Base-by-base conservation (phyloP, 2,113 vertebrate species). In the Corythaixoides concolor region DNA sequence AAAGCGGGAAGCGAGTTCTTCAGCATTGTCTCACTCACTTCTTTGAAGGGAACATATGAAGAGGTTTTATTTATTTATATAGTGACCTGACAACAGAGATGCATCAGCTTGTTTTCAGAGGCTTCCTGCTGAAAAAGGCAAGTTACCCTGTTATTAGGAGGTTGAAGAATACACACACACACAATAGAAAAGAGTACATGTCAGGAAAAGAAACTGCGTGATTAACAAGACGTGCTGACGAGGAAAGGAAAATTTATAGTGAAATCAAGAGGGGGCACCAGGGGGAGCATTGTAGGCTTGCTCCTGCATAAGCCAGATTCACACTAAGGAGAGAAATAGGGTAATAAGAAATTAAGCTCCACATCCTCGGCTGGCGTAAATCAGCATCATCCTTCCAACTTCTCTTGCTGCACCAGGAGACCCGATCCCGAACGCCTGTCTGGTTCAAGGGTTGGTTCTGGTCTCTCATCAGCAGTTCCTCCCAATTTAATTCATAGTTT, bases 41-140 rank as follows among this genome's bases (percentile, higher is more conserved):
- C 85, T 93, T 89, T 78, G 59, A 96, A 95, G 90, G 52, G 69
- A 88, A 95, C 88, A 55, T 32, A 83, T 30, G 55, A 77, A 66
- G 26, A 92, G 74, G 69, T 86, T 94, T 95, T 87, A 83, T 85
- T 92, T 97, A 93, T 90, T 98, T 97, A 96, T 96, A 96, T 60
- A 91, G 81, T 27, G 32, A 96, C 84, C 84, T 96, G 93, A 95
- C 95, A 97, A 79, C 16, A 4, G 39, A 94, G 85, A 95, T 74
- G 88, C 84, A 95, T 91, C 94, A 76, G 95, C 91, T 88, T 97
- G 94, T 93, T 97, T 97, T 76, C 75, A 89, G 93, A 95, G 47
- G 60, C 92, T 94, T 95, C 93, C 94, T 96, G 80, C 94, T 94
- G 96, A 80, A 92, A 97, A 94, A 97, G 83, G 50, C 41, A 86